These are phyloP conservation scores for Glyptemys insculpta DNA, from an alignment of 2,797 vertebrate species.

Conservation along the genomic window DNA sequence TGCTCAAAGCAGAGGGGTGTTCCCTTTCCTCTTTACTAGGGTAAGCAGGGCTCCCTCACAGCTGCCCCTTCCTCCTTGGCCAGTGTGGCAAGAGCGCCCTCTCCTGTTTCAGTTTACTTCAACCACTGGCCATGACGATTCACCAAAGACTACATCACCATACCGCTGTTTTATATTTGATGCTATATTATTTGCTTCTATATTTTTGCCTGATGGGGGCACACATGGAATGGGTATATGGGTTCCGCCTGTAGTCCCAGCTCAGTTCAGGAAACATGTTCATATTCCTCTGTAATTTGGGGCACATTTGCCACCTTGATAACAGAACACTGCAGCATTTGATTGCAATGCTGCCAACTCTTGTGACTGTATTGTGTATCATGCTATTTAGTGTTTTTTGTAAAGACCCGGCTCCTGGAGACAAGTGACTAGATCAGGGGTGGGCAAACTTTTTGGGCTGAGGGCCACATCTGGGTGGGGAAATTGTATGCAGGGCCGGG, in stretches of 20 bases:
- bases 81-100: neutral
- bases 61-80: neutral
- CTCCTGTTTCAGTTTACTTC: neutral
- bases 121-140: neutral
- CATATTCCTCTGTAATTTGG: neutral
- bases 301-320: neutral
- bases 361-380: neutral
- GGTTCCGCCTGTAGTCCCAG: accelerated
- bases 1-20: neutral
- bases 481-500: too few species aligned
- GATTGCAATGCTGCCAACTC: accelerated
- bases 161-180: accelerated
- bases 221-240: neutral
- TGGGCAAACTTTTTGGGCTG: too few species aligned
- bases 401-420: accelerated
- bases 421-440: neutral
- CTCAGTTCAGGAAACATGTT: neutral
- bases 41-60: neutral
- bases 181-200: neutral
- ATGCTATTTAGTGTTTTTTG: neutral
- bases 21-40: neutral
- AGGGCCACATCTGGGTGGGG: too few species aligned
- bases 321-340: accelerated
- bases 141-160: neutral
- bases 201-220: neutral